Conservation (phyloP, 2,113 vertebrate species). For the Anguilla rostrata region DNA sequence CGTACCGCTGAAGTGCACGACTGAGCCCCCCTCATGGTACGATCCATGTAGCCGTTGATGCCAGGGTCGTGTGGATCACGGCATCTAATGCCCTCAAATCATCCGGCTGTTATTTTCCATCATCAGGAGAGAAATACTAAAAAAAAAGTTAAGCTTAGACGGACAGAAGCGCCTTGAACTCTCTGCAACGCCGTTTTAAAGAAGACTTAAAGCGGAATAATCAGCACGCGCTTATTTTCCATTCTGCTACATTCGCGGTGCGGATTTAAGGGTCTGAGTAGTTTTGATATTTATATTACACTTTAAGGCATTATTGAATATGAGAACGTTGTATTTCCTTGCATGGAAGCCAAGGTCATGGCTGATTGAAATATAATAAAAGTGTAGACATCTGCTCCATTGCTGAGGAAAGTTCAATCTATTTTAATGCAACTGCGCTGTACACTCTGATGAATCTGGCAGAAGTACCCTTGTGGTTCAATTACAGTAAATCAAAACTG, state of each 20-base stretch:
- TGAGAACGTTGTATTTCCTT: slow-evolving; percentile 56
- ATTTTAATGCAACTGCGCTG: slow-evolving; percentile 69
- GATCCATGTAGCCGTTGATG: too few species aligned
- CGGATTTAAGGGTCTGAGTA: slow-evolving; percentile 66
- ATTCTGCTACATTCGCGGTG: slow-evolving; percentile 44
- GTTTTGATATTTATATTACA: slow-evolving; percentile 71
- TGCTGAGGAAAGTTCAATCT: slow-evolving; percentile 76
- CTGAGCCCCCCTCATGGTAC: not conserved
- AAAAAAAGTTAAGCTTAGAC: slow-evolving; percentile 52
- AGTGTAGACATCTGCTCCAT: slow-evolving; percentile 75
- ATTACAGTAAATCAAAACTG: slow-evolving; percentile 75
- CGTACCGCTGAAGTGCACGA: not conserved
- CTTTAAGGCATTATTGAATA: slow-evolving; percentile 37
- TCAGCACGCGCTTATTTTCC: slow-evolving; percentile 61
- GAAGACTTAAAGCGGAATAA: slow-evolving; percentile 61
- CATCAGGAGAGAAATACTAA: slow-evolving; percentile 29
- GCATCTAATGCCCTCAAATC: not conserved
- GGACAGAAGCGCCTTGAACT: slow-evolving; percentile 62
- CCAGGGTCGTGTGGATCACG: not conserved
- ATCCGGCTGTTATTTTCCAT: slow-evolving; percentile 13
- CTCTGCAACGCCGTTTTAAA: slow-evolving; percentile 65
- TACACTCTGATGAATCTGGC: slow-evolving; percentile 56
- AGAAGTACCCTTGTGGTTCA: slow-evolving; percentile 70
- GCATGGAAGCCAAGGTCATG: slow-evolving; percentile 71
- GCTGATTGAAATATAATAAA: slow-evolving; percentile 78